These are phyloP conservation scores for Leptinotarsa undecemlineata DNA, from an alignment of 1,140 invertebrate genomes.

Conservation along the genomic window DNA sequence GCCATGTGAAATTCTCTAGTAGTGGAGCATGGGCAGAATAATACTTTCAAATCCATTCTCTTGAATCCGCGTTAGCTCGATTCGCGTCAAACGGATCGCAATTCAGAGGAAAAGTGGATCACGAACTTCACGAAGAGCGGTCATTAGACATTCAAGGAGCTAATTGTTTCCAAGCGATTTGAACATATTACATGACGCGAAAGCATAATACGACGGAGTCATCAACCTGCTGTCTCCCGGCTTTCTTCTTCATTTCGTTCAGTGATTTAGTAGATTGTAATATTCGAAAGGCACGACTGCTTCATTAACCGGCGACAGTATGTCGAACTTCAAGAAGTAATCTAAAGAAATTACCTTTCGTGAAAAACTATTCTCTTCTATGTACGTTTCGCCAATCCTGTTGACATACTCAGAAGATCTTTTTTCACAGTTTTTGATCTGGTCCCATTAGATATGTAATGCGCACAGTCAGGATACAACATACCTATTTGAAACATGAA, in stretches of 20 bases:
- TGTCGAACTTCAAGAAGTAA: too few relatives aligned
- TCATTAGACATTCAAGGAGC: background rate
- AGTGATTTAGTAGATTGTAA: too few relatives aligned
- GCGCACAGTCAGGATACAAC: too few relatives aligned
- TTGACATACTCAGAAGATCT: too few relatives aligned
- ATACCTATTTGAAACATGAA: too few relatives aligned
- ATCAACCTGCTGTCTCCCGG: background rate
- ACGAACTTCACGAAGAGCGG: background rate
- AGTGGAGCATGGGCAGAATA: slow-evolving; percentile 14
- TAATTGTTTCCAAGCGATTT: background rate
- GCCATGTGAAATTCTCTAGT: background rate
- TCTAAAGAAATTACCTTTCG: too few relatives aligned
- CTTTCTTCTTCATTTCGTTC: background rate
- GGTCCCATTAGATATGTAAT: too few relatives aligned
- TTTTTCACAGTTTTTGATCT: too few relatives aligned
- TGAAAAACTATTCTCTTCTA: too few relatives aligned
- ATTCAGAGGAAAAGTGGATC: slow-evolving; percentile 17
- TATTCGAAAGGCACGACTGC: too few relatives aligned
- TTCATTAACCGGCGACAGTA: too few relatives aligned
- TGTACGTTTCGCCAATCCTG: too few relatives aligned
- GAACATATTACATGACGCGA: background rate
- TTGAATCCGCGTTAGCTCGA: background rate
- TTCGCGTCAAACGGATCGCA: background rate
- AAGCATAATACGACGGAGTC: background rate
- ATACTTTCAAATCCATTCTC: slow-evolving; percentile 20